Percentiles rank a stretch among this genome's conserved stretches.
Evolutionary conservation across 2,113 vertebrate genomes (phyloP).

Genomic region (Pollimyrus isidori): DNA sequence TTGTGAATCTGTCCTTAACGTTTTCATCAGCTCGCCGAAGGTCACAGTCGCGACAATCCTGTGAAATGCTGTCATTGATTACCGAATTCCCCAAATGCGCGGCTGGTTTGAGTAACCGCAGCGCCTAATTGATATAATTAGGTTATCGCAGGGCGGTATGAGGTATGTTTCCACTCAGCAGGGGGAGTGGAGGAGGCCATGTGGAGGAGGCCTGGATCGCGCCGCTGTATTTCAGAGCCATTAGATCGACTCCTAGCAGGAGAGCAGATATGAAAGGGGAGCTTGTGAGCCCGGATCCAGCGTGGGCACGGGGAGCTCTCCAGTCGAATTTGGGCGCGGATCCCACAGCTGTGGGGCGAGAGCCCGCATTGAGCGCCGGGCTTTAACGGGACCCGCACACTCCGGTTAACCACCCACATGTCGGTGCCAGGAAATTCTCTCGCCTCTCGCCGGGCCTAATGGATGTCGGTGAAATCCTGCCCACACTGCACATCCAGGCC

Average conservation of each 20-base stretch:
- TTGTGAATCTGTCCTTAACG: conserved; percentile 2
- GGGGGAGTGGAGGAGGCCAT: not conserved
- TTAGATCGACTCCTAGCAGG: not conserved
- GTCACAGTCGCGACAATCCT: conserved; percentile 2
- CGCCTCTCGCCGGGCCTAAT: conserved; percentile 35
- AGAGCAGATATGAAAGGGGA: not conserved
- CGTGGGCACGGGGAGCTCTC: not conserved
- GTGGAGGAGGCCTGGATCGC: not conserved
- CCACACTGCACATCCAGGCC: conserved; percentile 22
- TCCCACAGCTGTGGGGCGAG: not conserved
- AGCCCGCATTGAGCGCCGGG: conserved; percentile 4
- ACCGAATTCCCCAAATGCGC: not conserved
- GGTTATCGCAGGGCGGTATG: conserved; percentile 16
- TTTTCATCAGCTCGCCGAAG: not conserved
- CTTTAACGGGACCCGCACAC: not conserved
- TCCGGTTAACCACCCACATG: conserved; percentile 15
- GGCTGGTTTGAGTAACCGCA: conserved; percentile 27
- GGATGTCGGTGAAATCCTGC: conserved; percentile 39
- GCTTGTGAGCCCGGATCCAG: not conserved
- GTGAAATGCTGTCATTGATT: conserved; percentile 24
- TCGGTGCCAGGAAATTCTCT: conserved; percentile 16
- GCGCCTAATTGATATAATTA: conserved; percentile 37
- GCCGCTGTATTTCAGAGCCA: not conserved
- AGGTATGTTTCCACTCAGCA: not conserved
- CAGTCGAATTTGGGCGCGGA: not conserved